phyloP scores from a whole-genome alignment of 2,113 vertebrate genomes.

The Dinomys branickii region DNA sequence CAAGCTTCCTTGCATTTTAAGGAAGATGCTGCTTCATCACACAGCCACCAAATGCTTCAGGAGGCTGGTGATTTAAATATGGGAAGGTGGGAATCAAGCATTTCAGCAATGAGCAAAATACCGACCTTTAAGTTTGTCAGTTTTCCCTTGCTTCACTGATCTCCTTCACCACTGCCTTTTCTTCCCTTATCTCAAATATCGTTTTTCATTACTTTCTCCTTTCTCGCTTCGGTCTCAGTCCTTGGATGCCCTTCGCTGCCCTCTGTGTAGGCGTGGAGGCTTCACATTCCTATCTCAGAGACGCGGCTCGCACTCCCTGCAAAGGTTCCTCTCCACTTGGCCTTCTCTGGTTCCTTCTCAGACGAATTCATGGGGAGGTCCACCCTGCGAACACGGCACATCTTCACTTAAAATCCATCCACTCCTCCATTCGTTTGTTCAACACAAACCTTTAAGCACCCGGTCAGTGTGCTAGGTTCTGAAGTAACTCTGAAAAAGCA shows the following conservation, averaged over 20 bases:
- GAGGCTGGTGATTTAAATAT: background rate
- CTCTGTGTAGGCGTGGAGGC: background rate
- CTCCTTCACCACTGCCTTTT: background rate
- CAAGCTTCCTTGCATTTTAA: background rate
- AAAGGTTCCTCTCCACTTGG: background rate
- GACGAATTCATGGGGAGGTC: background rate
- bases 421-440: background rate
- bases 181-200: background rate
- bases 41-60: background rate
- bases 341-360: background rate
- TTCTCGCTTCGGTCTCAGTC: background rate
- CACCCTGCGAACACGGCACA: background rate
- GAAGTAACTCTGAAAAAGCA: background rate
- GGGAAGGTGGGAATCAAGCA: background rate
- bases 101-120: background rate
- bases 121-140: background rate
- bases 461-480: background rate
- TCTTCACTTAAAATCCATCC: background rate
- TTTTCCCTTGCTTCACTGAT: background rate
- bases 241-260: fast-evolving
- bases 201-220: background rate
- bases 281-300: background rate
- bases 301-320: background rate
- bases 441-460: background rate
- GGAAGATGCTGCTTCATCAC: background rate